Percentiles rank a stretch among this genome's conserved stretches.
Conservation (phyloP, 2,797 vertebrate genomes). For the Merluccius polli region DNA sequence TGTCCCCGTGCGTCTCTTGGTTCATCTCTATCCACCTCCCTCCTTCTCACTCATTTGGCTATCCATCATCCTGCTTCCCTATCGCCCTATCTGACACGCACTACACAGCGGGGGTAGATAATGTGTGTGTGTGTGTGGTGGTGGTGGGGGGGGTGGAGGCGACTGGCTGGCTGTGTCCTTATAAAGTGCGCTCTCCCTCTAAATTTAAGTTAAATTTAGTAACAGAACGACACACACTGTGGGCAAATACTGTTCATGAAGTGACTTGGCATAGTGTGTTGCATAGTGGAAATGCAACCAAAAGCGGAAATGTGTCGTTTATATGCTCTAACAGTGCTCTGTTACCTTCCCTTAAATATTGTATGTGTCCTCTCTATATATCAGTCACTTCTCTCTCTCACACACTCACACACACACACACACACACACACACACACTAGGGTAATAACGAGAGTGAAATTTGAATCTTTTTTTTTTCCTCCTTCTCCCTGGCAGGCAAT, state of each 20-base stretch:
- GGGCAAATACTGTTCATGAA: neutral
- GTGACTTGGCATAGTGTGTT: neutral
- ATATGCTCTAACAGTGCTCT: neutral
- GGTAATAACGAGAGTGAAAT: neutral
- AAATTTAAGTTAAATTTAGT: neutral
- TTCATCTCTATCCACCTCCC: neutral
- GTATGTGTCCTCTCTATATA: neutral
- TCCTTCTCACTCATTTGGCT: neutral
- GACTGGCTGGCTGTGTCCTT: neutral
- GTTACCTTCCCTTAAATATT: neutral
- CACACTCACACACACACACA: too few relatives aligned
- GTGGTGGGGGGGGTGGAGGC: slow-evolving; percentile 6
- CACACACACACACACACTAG: neutral
- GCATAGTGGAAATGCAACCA: neutral
- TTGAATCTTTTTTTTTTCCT: neutral
- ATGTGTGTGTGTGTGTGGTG: neutral
- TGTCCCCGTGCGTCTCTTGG: neutral
- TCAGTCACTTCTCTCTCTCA: neutral
- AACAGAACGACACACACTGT: neutral
- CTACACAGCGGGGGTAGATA: neutral
- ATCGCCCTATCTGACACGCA: neutral
- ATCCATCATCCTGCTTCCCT: neutral
- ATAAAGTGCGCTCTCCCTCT: neutral
- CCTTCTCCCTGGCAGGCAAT: slow-evolving; percentile 82
- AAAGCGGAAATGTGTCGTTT: neutral